Percentiles rank a stretch among this genome's conserved stretches.
These are phyloP conservation scores for Anorthoa munda DNA, from an alignment of 2,888 invertebrate genomes.

Conservation along the genomic window DNA sequence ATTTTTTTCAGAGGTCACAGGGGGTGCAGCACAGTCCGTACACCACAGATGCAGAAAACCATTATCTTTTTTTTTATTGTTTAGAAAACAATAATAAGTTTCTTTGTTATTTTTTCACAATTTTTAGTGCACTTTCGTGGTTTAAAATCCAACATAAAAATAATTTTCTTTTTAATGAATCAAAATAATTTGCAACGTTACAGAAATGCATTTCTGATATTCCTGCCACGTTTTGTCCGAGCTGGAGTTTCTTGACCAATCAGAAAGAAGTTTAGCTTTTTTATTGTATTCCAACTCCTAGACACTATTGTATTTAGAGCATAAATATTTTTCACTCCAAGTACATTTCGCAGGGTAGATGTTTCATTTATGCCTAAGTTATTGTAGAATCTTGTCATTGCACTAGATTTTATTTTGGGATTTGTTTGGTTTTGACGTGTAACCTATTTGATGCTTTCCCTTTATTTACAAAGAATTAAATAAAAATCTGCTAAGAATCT, in stretches of 20 bases:
- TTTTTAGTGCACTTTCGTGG: fast-evolving
- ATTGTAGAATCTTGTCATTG: not conserved
- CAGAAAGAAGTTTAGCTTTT: constrained; percentile 65
- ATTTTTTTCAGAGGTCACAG: not conserved
- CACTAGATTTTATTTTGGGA: constrained; percentile 68
- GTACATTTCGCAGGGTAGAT: not conserved
- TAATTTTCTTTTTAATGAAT: not conserved
- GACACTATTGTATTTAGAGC: constrained; percentile 21
- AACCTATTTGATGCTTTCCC: constrained; percentile 80
- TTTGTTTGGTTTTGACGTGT: constrained; percentile 89
- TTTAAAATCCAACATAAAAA: not conserved
- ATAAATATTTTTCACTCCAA: constrained; percentile 18
- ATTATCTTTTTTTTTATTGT: not conserved
- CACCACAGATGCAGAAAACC: constrained; percentile 36
- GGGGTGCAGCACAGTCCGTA: not conserved
- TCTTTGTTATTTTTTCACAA: not conserved
- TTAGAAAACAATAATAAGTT: too few relatives aligned
- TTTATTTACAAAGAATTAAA: constrained; percentile 84
- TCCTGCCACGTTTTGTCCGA: constrained; percentile 87
- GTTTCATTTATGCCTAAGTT: constrained; percentile 34
- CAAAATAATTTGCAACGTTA: not conserved
- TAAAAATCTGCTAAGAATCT: constrained; percentile 67
- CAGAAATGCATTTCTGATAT: constrained; percentile 30
- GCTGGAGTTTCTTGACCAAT: constrained; percentile 86
- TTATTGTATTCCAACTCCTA: constrained; percentile 42